These are phyloP conservation scores for Trisateles emortualis DNA, from an alignment of 2,888 invertebrate species.

Conservation along the genomic window DNA sequence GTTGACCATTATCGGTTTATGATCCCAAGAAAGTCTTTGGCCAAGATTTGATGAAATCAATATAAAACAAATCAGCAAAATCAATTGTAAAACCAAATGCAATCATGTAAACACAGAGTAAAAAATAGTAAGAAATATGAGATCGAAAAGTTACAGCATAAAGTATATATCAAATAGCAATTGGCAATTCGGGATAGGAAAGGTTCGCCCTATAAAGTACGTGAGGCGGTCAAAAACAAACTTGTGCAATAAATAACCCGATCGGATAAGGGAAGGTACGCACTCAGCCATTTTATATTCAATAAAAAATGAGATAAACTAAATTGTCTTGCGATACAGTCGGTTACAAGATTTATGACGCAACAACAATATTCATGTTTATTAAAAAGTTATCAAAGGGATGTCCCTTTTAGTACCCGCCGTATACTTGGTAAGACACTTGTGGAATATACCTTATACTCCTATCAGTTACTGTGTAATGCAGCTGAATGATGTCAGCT, in stretches of 20 bases:
- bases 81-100: constrained; percentile 48
- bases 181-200: constrained; percentile 83
- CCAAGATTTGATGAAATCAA: too few species aligned
- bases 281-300: constrained; percentile 83
- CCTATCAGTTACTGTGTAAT: too few species aligned
- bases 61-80: constrained; percentile 15
- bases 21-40: too few species aligned
- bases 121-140: constrained; percentile 73
- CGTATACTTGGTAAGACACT: constrained; percentile 31
- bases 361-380: constrained; percentile 52
- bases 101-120: constrained; percentile 56
- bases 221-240: constrained; percentile 86
- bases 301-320: constrained; percentile 84
- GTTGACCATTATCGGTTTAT: too few species aligned
- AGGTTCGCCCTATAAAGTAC: constrained; percentile 85
- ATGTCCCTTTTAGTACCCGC: constrained; percentile 37
- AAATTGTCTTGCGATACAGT: constrained; percentile 76
- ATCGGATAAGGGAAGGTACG: constrained; percentile 84
- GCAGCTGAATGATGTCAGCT: too few species aligned
- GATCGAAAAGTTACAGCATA: constrained; percentile 78
- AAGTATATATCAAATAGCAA: constrained; percentile 84
- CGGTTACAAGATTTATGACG: constrained; percentile 67
- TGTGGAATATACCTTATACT: constrained; percentile 41
- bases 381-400: constrained; percentile 48
- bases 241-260: constrained; percentile 85